phyloP scores from a whole-genome alignment of 2,888 invertebrate genomes.

The Malthinus flaveolus region DNA sequence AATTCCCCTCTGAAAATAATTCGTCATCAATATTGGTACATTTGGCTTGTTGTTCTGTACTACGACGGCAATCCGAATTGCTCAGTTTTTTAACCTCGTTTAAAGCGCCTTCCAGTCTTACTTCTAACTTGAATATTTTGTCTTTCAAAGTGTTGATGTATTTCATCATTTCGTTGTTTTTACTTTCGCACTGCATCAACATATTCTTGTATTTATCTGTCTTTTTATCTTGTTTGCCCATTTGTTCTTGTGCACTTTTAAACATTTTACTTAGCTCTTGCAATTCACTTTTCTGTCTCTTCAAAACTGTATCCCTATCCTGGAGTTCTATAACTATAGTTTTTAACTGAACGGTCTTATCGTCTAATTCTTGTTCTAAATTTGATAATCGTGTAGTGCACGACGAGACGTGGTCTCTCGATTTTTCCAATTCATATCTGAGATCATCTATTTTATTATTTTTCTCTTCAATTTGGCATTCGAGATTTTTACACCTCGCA shows the following conservation, averaged over 20 bases:
- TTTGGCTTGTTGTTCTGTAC: slow-evolving; percentile 8
- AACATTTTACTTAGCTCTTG: slow-evolving; percentile 38
- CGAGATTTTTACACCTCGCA: slow-evolving; percentile 25
- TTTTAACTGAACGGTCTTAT: slow-evolving; percentile 42
- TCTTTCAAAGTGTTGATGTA: slow-evolving; percentile 46
- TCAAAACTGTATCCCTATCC: slow-evolving; percentile 26
- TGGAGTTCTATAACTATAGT: slow-evolving; percentile 9
- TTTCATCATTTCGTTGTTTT: slow-evolving; percentile 55
- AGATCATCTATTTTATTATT: slow-evolving; percentile 47
- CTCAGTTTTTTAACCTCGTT: slow-evolving; percentile 47
- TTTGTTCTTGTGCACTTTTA: slow-evolving; percentile 38
- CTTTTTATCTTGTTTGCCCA: slow-evolving; percentile 56
- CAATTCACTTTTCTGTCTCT: slow-evolving; percentile 30
- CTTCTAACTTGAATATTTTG: slow-evolving; percentile 45
- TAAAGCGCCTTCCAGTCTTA: slow-evolving; percentile 44
- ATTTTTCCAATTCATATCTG: slow-evolving; percentile 45
- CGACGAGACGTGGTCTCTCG: slow-evolving; percentile 40
- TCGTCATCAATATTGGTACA: slow-evolving; percentile 45
- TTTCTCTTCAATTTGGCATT: slow-evolving; percentile 43
- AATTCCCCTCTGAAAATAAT: slow-evolving; percentile 51
- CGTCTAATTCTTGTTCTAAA: slow-evolving; percentile 41
- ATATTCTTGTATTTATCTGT: slow-evolving; percentile 53
- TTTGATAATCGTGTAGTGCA: slow-evolving; percentile 28
- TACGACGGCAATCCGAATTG: slow-evolving; percentile 27
- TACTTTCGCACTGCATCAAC: slow-evolving; percentile 53